Percentiles rank a stretch among this genome's conserved stretches.
Conservation (phyloP, 2,113 vertebrate genomes). For the Phyllopteryx taeniolatus region DNA sequence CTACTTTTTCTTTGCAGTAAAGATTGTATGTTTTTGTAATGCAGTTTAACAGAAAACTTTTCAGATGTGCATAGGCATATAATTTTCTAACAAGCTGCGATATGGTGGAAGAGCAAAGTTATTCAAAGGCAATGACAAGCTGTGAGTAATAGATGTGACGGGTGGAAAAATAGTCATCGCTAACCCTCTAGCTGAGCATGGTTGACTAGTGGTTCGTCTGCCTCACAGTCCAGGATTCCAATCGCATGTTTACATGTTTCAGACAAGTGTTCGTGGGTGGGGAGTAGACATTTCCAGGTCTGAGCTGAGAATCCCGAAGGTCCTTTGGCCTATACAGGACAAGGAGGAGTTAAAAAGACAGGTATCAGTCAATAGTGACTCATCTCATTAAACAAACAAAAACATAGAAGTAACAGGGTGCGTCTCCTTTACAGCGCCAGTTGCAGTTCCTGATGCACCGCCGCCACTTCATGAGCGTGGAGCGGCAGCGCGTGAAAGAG, state of each 20-base stretch:
- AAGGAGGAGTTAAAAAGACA: conserved; percentile 79
- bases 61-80: too few species aligned
- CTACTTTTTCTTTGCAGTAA: too few species aligned
- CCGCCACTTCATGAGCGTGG: conserved; percentile 80
- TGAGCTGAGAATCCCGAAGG: neutral
- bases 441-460: conserved; percentile 79
- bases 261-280: conserved; percentile 58
- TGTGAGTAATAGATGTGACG: too few species aligned
- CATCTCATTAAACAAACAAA: neutral
- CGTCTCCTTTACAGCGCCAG: conserved; percentile 70
- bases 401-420: neutral
- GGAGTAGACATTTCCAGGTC: conserved; percentile 6
- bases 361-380: conserved; percentile 23
- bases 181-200: too few species aligned
- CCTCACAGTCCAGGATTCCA: neutral
- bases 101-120: too few species aligned
- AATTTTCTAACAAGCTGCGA: too few species aligned
- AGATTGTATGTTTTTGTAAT: too few species aligned
- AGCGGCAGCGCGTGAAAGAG: conserved; percentile 83
- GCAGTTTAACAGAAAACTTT: too few species aligned
- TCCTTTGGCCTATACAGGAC: conserved; percentile 74
- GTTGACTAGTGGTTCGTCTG: neutral
- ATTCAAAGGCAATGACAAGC: too few species aligned
- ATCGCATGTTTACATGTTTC: conserved; percentile 18
- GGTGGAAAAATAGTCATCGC: too few species aligned